A percentile compares a stretch with the other conserved stretches of the same genome.
Conservation (phyloP, 2,888 invertebrate genomes). For the Siphlonurus alternatus region DNA sequence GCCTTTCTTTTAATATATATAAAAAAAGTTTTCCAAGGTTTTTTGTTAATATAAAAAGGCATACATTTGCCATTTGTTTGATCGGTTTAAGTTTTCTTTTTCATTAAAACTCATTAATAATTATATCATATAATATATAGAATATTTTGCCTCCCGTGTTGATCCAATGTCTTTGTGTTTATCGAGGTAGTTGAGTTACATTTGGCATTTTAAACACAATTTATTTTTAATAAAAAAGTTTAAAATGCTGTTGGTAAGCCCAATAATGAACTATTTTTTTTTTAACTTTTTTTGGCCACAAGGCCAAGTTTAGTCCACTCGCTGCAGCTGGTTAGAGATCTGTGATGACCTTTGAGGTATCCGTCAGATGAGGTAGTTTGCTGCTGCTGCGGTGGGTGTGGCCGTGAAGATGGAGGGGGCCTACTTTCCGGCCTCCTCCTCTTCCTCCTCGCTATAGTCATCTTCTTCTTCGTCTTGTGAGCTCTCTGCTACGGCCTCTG, state of each 20-base stretch:
- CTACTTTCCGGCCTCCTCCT: too few species aligned
- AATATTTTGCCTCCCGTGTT: neutral
- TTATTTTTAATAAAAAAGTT: neutral
- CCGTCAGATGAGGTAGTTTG: neutral
- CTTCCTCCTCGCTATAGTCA: constrained; percentile 4
- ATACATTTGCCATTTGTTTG: neutral
- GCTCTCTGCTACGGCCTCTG: too few species aligned
- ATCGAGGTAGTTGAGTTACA: constrained; percentile 2
- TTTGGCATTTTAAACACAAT: neutral
- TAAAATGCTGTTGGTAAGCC: neutral
- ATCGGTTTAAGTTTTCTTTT: too few species aligned
- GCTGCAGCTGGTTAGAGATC: neutral
- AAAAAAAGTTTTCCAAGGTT: neutral
- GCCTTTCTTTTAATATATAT: neutral
- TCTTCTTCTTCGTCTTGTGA: neutral
- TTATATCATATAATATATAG: neutral
- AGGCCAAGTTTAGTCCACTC: neutral
- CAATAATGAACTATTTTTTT: neutral
- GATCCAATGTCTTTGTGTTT: constrained; percentile 1
- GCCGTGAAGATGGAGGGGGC: too few species aligned
- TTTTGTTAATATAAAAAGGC: neutral
- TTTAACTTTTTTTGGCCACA: neutral
- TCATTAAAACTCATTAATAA: neutral
- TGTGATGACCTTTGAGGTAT: neutral
- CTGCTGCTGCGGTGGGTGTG: neutral